These are phyloP conservation scores for Ephestia elutella DNA, from an alignment of 1,140 invertebrate genomes.

Conservation along the genomic window DNA sequence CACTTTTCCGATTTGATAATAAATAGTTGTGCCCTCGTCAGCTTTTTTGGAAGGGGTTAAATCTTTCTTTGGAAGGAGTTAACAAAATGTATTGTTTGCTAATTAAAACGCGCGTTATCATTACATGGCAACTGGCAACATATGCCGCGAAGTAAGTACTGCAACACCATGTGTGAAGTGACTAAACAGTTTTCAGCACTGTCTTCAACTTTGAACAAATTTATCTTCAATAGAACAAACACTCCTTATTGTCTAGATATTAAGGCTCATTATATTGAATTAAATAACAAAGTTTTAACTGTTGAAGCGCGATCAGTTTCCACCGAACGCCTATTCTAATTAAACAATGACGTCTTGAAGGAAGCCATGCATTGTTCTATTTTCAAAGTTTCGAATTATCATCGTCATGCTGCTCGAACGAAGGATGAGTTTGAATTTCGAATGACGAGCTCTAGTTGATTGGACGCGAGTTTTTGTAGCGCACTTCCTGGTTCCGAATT, in stretches of 20 bases:
- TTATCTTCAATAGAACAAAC: not conserved
- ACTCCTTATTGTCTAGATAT: not conserved
- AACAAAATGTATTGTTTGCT: not conserved
- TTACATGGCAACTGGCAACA: no score
- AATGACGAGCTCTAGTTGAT: conserved; percentile 58
- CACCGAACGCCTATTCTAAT: conserved; percentile 41
- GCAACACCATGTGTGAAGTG: conserved; percentile 37
- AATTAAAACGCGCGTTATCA: conserved; percentile 16
- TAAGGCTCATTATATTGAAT: not conserved
- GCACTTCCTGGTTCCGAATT: conserved; percentile 55
- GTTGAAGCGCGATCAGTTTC: conserved; percentile 25
- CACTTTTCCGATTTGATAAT: no score
- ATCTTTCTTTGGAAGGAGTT: no score
- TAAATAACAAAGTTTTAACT: not conserved
- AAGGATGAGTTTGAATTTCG: conserved; percentile 49
- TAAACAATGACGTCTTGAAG: conserved; percentile 52
- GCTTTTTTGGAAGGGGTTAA: no score
- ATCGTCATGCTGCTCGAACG: conserved; percentile 37
- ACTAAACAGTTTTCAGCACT: conserved; percentile 31
- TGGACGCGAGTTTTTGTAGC: conserved; percentile 63
- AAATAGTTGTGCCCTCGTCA: no score
- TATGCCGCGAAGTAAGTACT: conserved; percentile 7
- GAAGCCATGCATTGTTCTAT: conserved; percentile 37
- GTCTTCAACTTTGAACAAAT: conserved; percentile 10
- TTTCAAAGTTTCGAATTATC: conserved; percentile 36